Conservation (phyloP, 2,113 vertebrate genomes). For the Petrocephalus zakoni region DNA sequence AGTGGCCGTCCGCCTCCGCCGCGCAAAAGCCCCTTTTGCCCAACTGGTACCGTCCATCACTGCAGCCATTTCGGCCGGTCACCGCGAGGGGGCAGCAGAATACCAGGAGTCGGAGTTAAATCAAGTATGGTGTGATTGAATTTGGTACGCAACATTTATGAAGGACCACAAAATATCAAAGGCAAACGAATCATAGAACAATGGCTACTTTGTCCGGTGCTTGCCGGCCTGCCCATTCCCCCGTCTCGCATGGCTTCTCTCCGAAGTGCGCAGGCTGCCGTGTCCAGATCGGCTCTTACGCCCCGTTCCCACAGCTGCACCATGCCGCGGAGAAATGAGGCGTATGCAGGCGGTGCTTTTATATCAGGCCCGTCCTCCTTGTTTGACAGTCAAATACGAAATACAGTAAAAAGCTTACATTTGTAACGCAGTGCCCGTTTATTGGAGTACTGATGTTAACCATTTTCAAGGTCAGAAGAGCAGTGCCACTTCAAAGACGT, state of each 20-base stretch:
- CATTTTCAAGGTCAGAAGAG: background rate
- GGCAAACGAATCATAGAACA: background rate
- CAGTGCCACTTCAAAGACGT: background rate
- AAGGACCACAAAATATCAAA: background rate
- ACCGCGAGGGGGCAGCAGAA: conserved; percentile 6
- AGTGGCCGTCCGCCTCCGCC: background rate
- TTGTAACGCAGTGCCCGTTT: background rate
- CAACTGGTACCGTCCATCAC: background rate
- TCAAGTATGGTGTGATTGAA: background rate
- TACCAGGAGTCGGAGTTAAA: background rate
- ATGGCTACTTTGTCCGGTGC: background rate
- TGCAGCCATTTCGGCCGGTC: background rate
- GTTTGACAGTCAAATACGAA: background rate
- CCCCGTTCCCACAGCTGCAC: background rate
- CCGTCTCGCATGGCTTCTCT: too few relatives aligned
- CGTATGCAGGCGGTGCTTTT: background rate
- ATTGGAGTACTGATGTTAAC: too few relatives aligned
- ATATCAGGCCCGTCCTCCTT: background rate
- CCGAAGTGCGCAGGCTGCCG: background rate
- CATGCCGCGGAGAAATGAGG: background rate
- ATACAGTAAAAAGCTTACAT: background rate
- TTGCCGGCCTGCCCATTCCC: background rate
- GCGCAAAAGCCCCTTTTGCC: background rate
- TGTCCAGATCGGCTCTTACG: background rate
- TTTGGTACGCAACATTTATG: background rate